Evolutionary conservation across 2,113 vertebrate species (phyloP).

Genomic region (Climacteris rufus): DNA sequence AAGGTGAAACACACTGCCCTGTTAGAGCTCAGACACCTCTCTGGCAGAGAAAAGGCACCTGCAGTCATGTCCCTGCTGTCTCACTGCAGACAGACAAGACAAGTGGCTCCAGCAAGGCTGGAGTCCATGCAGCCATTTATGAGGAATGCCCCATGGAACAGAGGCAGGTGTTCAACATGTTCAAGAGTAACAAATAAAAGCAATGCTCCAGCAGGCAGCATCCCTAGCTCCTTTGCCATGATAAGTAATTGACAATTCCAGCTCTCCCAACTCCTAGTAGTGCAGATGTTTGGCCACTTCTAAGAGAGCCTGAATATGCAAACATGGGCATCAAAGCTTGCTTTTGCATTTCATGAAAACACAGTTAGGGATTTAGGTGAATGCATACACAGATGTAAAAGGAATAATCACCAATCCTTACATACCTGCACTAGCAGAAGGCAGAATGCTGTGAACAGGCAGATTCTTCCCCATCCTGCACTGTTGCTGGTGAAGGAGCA

Average conservation of each 20-base stretch:
- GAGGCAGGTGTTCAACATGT: fast-evolving
- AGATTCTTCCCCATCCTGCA: neutral
- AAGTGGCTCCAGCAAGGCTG: neutral
- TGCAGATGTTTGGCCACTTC: neutral
- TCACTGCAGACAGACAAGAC: neutral
- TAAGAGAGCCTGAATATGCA: neutral
- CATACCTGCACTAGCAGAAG: neutral
- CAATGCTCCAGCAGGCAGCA: neutral
- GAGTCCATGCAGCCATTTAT: neutral
- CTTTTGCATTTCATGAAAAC: neutral
- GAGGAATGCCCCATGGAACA: neutral
- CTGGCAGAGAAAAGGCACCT: neutral
- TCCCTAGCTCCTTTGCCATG: neutral
- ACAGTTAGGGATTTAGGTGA: neutral
- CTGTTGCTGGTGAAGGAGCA: neutral
- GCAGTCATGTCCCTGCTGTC: neutral
- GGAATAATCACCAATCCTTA: neutral
- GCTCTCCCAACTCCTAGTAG: neutral
- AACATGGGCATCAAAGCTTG: neutral
- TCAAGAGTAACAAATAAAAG: neutral
- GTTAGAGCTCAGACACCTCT: neutral
- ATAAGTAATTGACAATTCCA: neutral
- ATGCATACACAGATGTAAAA: neutral
- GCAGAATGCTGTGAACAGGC: neutral
- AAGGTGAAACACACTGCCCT: neutral